These are phyloP conservation scores for Onthophagus sagittarius DNA, from an alignment of 2,888 invertebrate species.

Conservation along the genomic window DNA sequence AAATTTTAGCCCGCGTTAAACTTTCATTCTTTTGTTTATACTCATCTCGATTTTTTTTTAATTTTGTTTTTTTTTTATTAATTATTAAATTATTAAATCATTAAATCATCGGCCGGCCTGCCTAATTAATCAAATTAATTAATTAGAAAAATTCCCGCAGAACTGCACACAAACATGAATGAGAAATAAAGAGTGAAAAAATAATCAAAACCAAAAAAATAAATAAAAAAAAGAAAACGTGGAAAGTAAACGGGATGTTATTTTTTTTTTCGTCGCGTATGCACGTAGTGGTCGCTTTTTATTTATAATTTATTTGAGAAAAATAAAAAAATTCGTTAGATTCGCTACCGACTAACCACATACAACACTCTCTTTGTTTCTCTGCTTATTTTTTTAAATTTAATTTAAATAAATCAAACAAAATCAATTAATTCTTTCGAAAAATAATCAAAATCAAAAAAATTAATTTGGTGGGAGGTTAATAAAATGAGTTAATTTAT, in stretches of 20 bases:
- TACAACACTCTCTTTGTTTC: slow-evolving; percentile 20
- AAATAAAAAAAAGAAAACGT: not conserved
- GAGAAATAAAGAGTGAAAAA: slow-evolving; percentile 18
- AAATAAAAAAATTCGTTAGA: no score
- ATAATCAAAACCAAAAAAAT: not conserved
- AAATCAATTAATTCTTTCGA: no score
- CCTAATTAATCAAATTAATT: slow-evolving; percentile 25
- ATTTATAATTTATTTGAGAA: not conserved
- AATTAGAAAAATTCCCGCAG: slow-evolving; percentile 15
- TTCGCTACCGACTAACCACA: slow-evolving; percentile 29
- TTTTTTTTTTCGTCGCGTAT: slow-evolving; percentile 29
- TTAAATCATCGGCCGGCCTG: slow-evolving; percentile 34
- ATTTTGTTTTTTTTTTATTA: no score
- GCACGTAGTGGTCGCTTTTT: slow-evolving; percentile 27
- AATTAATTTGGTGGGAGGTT: no score
- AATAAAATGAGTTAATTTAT: no score
- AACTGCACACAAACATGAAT: slow-evolving; percentile 16
- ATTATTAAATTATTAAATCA: not conserved
- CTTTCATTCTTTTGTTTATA: no score
- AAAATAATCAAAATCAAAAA: no score
- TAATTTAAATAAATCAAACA: no score
- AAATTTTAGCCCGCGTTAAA: no score
- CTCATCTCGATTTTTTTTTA: no score
- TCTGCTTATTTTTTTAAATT: not conserved
- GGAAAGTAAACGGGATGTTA: not conserved